A percentile compares a stretch with the other conserved stretches of the same genome.
phyloP scores from a whole-genome alignment of 2,113 vertebrate genomes.

The Amblyopsis rosae region DNA sequence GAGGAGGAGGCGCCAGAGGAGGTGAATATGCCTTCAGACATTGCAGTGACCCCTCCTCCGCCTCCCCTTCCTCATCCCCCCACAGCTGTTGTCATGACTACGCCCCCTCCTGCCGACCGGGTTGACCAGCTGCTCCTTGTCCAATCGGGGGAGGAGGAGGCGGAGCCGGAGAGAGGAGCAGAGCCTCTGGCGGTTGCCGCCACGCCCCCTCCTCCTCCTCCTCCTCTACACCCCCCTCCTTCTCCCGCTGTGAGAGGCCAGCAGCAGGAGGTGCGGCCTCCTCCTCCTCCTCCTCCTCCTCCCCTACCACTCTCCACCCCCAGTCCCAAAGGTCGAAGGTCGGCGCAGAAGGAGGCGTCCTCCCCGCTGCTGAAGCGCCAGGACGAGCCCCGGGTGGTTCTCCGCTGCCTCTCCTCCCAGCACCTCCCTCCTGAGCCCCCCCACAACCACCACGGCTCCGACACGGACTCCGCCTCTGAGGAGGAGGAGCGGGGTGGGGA shows the following conservation, averaged over 20 bases:
- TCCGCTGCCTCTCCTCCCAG: constrained; percentile 52
- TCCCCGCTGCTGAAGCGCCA: constrained; percentile 49
- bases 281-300: background rate
- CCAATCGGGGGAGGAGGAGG: constrained; percentile 49
- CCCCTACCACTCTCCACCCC: constrained; percentile 67
- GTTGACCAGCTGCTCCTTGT: constrained; percentile 48
- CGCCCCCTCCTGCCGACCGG: background rate
- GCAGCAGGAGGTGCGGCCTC: background rate
- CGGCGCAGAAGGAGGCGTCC: constrained; percentile 77
- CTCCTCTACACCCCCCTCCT: background rate
- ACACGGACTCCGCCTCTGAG: constrained; percentile 82
- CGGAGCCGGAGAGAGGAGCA: constrained; percentile 46
- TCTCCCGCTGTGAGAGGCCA: constrained; percentile 10
- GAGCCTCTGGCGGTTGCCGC: constrained; percentile 28
- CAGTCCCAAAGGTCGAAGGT: constrained; percentile 83
- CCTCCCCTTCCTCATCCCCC: background rate
- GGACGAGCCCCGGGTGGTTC: constrained; percentile 72
- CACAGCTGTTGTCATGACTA: background rate
- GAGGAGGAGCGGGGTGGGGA: constrained; percentile 76
- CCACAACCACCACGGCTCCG: constrained; percentile 63
- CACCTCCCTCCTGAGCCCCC: constrained; percentile 35
- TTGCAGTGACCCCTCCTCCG: background rate
- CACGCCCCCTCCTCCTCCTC: background rate
- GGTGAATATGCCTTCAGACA: constrained; percentile 31
- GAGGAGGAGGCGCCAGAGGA: constrained; percentile 59